These are phyloP conservation scores for Acanthornis magna DNA, from an alignment of 2,797 vertebrate genomes.

Conservation along the genomic window DNA sequence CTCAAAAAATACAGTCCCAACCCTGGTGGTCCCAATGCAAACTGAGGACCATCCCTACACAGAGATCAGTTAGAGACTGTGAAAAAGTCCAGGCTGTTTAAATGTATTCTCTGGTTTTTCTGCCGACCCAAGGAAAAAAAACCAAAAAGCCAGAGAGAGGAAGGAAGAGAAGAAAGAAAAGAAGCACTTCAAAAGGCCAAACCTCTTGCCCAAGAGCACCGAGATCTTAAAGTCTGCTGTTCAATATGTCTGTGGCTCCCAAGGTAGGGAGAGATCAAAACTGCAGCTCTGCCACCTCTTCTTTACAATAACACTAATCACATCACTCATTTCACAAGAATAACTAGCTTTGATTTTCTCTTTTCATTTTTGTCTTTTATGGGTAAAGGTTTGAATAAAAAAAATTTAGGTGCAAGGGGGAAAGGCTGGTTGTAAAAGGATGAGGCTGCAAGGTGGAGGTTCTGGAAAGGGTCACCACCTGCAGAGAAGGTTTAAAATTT, in stretches of 20 bases:
- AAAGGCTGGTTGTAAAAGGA: background rate
- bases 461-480: background rate
- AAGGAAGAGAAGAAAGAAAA: fast-evolving
- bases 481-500: background rate
- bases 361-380: constrained; percentile 7
- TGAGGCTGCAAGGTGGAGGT: background rate
- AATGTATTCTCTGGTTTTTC: background rate
- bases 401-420: background rate
- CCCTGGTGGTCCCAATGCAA: background rate
- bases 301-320: constrained; percentile 28
- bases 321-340: constrained; percentile 24
- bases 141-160: background rate
- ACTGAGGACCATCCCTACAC: background rate
- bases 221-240: background rate
- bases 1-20: background rate
- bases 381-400: background rate
- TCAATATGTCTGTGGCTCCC: background rate
- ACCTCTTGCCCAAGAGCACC: background rate
- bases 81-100: background rate
- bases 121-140: background rate
- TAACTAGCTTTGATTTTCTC: constrained; percentile 33
- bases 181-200: background rate
- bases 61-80: background rate
- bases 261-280: constrained; percentile 43
- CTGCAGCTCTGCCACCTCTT: background rate